These are phyloP conservation scores for Plutella xylostella DNA, from an alignment of 2,888 invertebrate genomes.

Conservation along the genomic window DNA sequence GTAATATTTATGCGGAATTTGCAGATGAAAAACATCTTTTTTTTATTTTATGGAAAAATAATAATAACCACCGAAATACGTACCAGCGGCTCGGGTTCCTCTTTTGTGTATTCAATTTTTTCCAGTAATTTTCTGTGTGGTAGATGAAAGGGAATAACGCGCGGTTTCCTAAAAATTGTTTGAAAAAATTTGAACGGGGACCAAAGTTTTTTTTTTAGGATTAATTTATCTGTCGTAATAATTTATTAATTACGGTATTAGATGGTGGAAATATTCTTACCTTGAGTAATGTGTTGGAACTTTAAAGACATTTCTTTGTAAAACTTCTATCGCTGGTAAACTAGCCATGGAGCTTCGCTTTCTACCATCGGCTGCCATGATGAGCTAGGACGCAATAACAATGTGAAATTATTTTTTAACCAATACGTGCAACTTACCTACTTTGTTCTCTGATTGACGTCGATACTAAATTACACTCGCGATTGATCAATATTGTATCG, in stretches of 20 bases:
- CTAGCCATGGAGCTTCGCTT: too few species aligned
- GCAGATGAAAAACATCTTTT: too few species aligned
- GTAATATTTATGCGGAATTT: background rate
- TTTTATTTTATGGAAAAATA: too few species aligned
- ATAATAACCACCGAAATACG: slow-evolving; percentile 16
- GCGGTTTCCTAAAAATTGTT: slow-evolving; percentile 31
- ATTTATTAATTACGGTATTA: background rate
- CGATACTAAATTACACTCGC: too few species aligned
- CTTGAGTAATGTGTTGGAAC: slow-evolving; percentile 37
- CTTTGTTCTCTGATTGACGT: too few species aligned
- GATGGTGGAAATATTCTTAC: slow-evolving; percentile 22
- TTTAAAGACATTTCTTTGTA: slow-evolving; percentile 47
- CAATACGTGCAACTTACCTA: too few species aligned
- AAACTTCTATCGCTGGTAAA: slow-evolving; percentile 50
- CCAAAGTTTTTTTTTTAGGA: background rate
- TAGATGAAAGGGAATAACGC: slow-evolving; percentile 67
- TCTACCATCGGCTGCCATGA: too few species aligned
- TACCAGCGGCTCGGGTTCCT: slow-evolving; percentile 72
- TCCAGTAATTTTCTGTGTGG: slow-evolving; percentile 73
- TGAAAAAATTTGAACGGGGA: background rate
- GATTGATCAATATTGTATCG: too few species aligned
- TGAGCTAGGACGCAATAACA: too few species aligned
- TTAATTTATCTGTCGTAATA: background rate
- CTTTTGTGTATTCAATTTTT: slow-evolving; percentile 69
- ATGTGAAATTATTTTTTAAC: too few species aligned